Percentiles rank a stretch among this genome's conserved stretches.
Evolutionary conservation across 2,797 vertebrate genomes (phyloP).

Genomic region (Trichosurus vulpecula): DNA sequence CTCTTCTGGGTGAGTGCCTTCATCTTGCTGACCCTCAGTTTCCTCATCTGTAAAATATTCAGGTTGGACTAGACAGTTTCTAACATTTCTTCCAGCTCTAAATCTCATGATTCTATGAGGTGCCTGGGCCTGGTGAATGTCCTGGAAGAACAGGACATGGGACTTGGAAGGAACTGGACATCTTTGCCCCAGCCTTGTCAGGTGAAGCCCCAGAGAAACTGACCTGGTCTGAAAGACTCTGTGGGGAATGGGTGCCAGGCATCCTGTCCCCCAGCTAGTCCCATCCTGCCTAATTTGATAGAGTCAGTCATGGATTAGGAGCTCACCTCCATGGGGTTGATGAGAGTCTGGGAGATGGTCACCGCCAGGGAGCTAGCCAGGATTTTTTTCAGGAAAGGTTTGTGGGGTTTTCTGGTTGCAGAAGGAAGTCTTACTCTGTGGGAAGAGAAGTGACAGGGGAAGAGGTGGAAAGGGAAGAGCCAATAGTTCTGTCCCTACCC

Average conservation of each 20-base stretch:
- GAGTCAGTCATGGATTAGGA: not conserved
- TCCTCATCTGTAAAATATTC: not conserved
- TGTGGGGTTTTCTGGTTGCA: conserved; percentile 67
- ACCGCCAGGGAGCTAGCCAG: conserved; percentile 81
- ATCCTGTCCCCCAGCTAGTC: not conserved
- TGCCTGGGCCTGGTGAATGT: not conserved
- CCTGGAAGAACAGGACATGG: not conserved
- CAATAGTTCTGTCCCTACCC: not conserved
- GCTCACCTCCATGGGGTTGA: conserved; percentile 85
- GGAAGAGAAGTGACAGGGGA: conserved; percentile 20
- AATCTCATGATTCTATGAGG: not conserved
- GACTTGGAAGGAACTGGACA: not conserved
- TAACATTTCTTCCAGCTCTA: not conserved
- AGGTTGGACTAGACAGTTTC: no score
- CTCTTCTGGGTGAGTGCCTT: not conserved
- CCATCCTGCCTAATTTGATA: not conserved
- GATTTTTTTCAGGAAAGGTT: conserved; percentile 79
- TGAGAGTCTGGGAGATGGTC: conserved; percentile 82
- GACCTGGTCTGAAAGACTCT: not conserved
- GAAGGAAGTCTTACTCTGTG: conserved; percentile 70
- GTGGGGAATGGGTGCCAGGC: not conserved
- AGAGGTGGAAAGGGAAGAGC: not conserved
- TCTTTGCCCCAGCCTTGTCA: not conserved
- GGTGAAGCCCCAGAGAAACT: not conserved
- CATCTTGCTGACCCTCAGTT: not conserved